phyloP scores from a whole-genome alignment of 2,113 vertebrate genomes.

The Solea solea region DNA sequence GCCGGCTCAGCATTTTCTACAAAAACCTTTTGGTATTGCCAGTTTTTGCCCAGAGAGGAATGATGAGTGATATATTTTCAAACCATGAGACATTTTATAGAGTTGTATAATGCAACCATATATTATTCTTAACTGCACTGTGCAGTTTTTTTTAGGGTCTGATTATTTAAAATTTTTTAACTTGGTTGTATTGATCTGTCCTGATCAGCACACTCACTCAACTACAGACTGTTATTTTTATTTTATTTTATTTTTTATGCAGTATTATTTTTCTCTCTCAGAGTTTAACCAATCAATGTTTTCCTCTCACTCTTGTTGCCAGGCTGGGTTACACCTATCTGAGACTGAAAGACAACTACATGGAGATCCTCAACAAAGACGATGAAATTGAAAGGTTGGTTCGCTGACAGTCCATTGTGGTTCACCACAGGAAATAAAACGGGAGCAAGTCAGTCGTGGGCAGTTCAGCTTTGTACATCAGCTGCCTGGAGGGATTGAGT shows the following conservation, averaged over 20 bases:
- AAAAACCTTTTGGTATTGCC: too few species aligned
- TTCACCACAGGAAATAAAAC: conserved; percentile 29
- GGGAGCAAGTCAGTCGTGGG: conserved; percentile 26
- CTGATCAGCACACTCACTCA: too few species aligned
- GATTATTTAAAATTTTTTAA: too few species aligned
- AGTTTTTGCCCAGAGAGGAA: neutral
- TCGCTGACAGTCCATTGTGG: conserved; percentile 22
- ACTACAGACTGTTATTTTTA: too few species aligned
- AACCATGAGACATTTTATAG: neutral
- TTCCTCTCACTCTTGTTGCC: conserved; percentile 34
- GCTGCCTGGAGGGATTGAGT: conserved; percentile 29
- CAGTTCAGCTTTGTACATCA: conserved; percentile 17
- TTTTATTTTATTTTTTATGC: too few species aligned
- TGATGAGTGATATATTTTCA: neutral
- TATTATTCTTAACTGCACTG: too few species aligned
- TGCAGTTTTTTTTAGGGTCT: too few species aligned
- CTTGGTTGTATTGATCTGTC: too few species aligned
- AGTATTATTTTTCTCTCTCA: too few species aligned
- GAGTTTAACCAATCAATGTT: neutral
- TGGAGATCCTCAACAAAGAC: conserved; percentile 96
- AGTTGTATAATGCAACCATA: too few species aligned
- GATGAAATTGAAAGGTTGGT: conserved; percentile 91
- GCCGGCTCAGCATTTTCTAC: neutral
- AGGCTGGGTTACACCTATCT: conserved; percentile 96
- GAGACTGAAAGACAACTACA: conserved; percentile 91